Conservation (phyloP, 1,140 invertebrate genomes). For the Sycophaga agraensis region DNA sequence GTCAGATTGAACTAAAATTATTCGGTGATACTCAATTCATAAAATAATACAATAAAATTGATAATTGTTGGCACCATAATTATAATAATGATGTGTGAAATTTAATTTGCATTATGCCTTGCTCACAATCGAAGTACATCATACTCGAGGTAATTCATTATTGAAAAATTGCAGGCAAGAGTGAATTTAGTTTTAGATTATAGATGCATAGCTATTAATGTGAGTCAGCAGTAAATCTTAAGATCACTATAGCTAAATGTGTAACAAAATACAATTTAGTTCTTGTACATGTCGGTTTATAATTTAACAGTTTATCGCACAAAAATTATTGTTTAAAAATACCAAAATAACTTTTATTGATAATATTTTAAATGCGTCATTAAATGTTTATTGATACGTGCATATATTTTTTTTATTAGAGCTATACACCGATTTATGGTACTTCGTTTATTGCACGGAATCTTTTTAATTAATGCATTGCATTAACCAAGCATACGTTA, state of each 20-base stretch:
- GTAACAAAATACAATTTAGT: constrained; percentile 1
- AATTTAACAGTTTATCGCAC: neutral
- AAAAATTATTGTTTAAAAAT: neutral
- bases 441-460: no score
- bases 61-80: neutral
- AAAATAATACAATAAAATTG: no score
- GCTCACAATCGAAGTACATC: constrained; percentile 44
- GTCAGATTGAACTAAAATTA: neutral
- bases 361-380: neutral
- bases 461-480: no score
- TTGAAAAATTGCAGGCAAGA: constrained; percentile 4
- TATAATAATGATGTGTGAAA: constrained; percentile 9
- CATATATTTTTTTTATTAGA: constrained; percentile 14
- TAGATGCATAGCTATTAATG: constrained; percentile 7
- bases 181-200: constrained; percentile 13
- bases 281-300: neutral
- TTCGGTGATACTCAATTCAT: no score
- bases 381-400: neutral
- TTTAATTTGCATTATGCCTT: constrained; percentile 36
- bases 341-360: neutral
- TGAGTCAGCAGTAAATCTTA: constrained; percentile 3
- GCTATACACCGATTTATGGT: constrained; percentile 15
- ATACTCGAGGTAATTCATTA: constrained; percentile 46
- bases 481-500: constrained; percentile 18
- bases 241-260: neutral